Conservation (phyloP, 2,888 invertebrate genomes). For the Chironomus riparius region DNA sequence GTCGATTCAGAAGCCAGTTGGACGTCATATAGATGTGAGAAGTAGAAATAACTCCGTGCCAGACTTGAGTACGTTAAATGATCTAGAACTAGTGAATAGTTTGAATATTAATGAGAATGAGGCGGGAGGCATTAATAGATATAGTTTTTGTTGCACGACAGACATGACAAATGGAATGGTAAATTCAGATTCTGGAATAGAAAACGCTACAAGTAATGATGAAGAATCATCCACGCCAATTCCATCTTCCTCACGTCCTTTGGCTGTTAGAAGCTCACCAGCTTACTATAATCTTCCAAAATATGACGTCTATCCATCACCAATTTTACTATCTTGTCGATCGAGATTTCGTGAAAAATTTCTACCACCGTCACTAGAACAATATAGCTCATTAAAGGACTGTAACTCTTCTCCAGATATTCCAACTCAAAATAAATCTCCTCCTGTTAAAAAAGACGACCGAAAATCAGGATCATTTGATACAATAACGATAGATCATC, state of each 20-base stretch:
- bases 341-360: conserved; percentile 40
- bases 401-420: conserved; percentile 43
- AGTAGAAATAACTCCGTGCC: conserved; percentile 28
- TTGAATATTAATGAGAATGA: not conserved
- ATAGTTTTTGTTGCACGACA: conserved; percentile 40
- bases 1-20: not conserved
- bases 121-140: conserved; percentile 33
- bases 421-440: conserved; percentile 33
- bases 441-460: not conserved
- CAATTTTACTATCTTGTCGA: conserved; percentile 34
- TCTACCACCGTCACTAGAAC: conserved; percentile 37
- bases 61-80: conserved; percentile 17
- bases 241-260: conserved; percentile 3
- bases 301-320: conserved; percentile 20
- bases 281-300: conserved; percentile 10
- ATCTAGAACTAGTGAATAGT: not conserved
- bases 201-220: conserved; percentile 10
- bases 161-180: not conserved
- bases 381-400: conserved; percentile 29
- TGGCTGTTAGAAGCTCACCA: not conserved
- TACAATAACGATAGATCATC: not conserved
- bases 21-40: not conserved
- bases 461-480: conserved; percentile 27
- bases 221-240: not conserved
- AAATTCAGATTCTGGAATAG: conserved; percentile 10